Evolutionary conservation across 2,113 vertebrate species (phyloP), one percentile per base, ranked within the genome.

Genomic region (Otis tarda): DNA sequence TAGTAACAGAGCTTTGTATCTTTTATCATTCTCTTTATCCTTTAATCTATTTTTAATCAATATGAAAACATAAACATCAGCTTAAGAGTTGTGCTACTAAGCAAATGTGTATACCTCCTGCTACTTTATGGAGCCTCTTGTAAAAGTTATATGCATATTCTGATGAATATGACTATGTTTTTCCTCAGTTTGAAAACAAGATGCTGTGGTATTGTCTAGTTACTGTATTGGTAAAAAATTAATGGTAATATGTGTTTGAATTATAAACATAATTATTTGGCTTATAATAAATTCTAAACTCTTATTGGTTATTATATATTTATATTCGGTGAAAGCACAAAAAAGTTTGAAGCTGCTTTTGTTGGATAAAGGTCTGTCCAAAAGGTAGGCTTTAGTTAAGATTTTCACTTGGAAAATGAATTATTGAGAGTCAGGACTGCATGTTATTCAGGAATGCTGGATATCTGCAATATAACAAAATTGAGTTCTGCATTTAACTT

Each of bases 41-140:
- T 75, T 83, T 94, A 67, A 84, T 68, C 28, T 89, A 27, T 47
- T 88, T 95, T 79, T 96, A 91, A 94, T 95, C 68, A 89, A 77
- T 60, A 84, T 31, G 7, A 93, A 88, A 91, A 89, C 68, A 35
- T 77, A 65, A 93, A 90, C 73, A 94, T 88, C 23, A 73, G 45
- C 25, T 64, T 77, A 81, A 45, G 61, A 63, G 9, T 74, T 94
- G 12, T 85, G 39, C 81, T 91, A 16, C 25, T 43, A 37, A 89
- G 22, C 37, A 92, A 90, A 63, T 79, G 24, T 12, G 9, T 74
- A 22, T 82, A 65, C 5, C 4, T 80, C 69, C 33, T 27, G 37
- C 9, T 57, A 21, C 30, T 81, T 78, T 63, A 56, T 59, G 9
- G 18, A 65, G 14, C 22, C 23, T 87, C 7, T 81, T 85, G 68